These are phyloP conservation scores for Nemapogon koenigi DNA, from an alignment of 2,888 invertebrate genomes.

Conservation along the genomic window DNA sequence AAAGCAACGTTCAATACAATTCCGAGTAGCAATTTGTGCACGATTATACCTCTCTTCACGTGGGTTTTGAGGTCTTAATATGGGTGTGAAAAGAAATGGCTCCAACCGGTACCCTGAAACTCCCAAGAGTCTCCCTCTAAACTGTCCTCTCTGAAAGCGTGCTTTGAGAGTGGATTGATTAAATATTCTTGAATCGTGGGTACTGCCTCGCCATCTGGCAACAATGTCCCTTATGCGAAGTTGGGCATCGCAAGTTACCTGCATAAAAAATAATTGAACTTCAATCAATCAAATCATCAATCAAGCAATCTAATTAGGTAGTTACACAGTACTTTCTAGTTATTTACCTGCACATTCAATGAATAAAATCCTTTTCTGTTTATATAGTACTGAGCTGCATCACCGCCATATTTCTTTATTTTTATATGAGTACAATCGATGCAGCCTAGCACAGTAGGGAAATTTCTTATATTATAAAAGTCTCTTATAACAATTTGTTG, in stretches of 20 bases:
- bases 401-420: slow-evolving; percentile 14
- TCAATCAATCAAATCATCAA: background rate
- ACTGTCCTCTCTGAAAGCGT: slow-evolving; percentile 11
- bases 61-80: slow-evolving; percentile 2
- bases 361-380: slow-evolving; percentile 15
- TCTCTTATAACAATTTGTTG: background rate
- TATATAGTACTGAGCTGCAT: slow-evolving; percentile 13
- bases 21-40: slow-evolving; percentile 14
- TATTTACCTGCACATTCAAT: slow-evolving; percentile 11
- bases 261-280: background rate
- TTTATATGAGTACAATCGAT: slow-evolving; percentile 16
- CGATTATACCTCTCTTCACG: slow-evolving; percentile 15
- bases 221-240: no score
- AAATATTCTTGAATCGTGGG: slow-evolving; percentile 14
- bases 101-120: slow-evolving; percentile 13
- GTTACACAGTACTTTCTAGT: no score
- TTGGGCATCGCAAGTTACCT: no score
- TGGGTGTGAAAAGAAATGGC: slow-evolving; percentile 14
- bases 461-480: slow-evolving; percentile 2
- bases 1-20: slow-evolving; percentile 16
- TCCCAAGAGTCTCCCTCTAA: slow-evolving; percentile 12
- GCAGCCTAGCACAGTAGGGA: slow-evolving; percentile 10
- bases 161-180: slow-evolving; percentile 11
- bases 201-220: slow-evolving; percentile 14
- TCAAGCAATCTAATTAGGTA: background rate